phyloP scores from a whole-genome alignment of 2,797 vertebrate genomes.

The Lagodon rhomboides region DNA sequence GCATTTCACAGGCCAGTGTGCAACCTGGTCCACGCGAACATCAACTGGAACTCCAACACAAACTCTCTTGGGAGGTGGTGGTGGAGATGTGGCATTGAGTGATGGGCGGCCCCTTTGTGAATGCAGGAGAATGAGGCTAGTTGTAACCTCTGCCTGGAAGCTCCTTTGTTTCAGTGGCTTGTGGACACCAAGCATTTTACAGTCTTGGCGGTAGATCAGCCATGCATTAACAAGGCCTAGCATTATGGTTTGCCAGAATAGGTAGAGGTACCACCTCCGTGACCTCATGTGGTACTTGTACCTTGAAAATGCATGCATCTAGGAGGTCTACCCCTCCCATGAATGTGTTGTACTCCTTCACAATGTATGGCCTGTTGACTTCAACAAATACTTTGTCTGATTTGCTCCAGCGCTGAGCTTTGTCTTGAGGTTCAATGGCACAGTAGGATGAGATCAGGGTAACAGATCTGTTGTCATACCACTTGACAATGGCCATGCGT shows the following conservation, averaged over 20 bases:
- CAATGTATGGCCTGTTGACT: slow-evolving; percentile 43
- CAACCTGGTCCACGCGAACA: slow-evolving; percentile 13
- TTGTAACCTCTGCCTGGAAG: slow-evolving; percentile 35
- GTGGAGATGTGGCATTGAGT: slow-evolving; percentile 14
- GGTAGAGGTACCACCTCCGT: slow-evolving; percentile 46
- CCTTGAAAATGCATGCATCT: slow-evolving; percentile 28
- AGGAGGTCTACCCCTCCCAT: background rate
- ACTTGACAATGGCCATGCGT: slow-evolving; percentile 33
- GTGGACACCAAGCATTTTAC: slow-evolving; percentile 16
- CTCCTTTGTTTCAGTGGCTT: slow-evolving; percentile 26
- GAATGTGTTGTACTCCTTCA: slow-evolving; percentile 44
- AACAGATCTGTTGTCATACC: slow-evolving; percentile 50
- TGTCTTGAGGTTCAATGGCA: background rate
- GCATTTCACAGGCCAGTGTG: slow-evolving; percentile 52
- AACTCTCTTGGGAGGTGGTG: too few relatives aligned
- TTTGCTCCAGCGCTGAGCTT: slow-evolving; percentile 9
- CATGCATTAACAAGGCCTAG: slow-evolving; percentile 37
- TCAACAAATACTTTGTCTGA: slow-evolving; percentile 29
- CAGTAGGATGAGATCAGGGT: slow-evolving; percentile 41
- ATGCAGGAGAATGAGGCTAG: slow-evolving; percentile 29
- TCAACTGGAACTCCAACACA: slow-evolving; percentile 38
- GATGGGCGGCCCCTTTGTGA: slow-evolving; percentile 21
- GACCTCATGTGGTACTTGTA: slow-evolving; percentile 42
- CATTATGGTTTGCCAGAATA: slow-evolving; percentile 53
- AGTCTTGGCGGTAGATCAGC: slow-evolving; percentile 27